phyloP scores from a whole-genome alignment of 2,888 invertebrate species.

The Conops quadrifasciatus region DNA sequence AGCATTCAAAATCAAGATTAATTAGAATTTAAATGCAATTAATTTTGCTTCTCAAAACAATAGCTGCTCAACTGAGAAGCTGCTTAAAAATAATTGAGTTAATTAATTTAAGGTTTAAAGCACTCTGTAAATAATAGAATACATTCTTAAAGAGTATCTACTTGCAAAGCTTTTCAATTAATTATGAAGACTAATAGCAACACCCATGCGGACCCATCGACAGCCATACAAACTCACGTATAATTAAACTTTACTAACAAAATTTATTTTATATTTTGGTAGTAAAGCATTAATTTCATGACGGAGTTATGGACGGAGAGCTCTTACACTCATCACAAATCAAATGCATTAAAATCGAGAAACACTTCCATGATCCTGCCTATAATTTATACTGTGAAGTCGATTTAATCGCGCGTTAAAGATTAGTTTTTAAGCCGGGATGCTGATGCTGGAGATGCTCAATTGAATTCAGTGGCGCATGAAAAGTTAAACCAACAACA shows the following conservation, averaged over 20 bases:
- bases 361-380: background rate
- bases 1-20: no score
- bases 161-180: slow-evolving; percentile 10
- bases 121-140: background rate
- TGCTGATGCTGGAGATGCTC: slow-evolving; percentile 14
- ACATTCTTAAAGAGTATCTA: background rate
- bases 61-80: background rate
- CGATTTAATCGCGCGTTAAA: slow-evolving; percentile 19
- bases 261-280: no score
- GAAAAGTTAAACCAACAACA: slow-evolving; percentile 42
- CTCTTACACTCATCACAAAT: slow-evolving; percentile 19
- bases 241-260: background rate
- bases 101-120: background rate
- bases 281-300: no score
- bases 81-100: background rate
- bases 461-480: slow-evolving; percentile 47
- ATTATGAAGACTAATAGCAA: background rate
- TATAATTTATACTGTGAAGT: slow-evolving; percentile 29
- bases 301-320: no score
- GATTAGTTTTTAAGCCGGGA: slow-evolving; percentile 1
- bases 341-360: slow-evolving; percentile 4
- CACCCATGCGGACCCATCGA: background rate
- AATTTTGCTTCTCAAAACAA: no score
- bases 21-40: no score
- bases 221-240: background rate